A percentile compares a stretch with the other conserved stretches of the same genome.
Evolutionary conservation across 2,113 vertebrate species (phyloP).

Genomic region (Pedionomus torquatus): DNA sequence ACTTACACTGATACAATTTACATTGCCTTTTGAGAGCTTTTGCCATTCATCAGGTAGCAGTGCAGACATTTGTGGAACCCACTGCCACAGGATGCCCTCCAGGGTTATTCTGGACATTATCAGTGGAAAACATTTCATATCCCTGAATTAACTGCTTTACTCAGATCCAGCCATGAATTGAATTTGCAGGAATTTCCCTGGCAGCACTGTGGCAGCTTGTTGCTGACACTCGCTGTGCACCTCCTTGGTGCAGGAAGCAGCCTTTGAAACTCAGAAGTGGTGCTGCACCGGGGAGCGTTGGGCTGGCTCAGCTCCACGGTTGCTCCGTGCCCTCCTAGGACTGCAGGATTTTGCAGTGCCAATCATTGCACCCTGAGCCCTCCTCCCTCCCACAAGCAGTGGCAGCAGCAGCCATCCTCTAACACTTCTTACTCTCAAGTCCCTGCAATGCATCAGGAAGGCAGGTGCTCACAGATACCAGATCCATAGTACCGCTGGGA

Average conservation of each 20-base stretch:
- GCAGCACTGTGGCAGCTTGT: not conserved
- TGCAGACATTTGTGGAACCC: not conserved
- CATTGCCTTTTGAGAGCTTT: not conserved
- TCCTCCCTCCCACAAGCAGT: not conserved
- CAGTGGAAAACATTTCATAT: not conserved
- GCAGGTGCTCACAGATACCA: slow-evolving; percentile 49
- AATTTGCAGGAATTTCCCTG: not conserved
- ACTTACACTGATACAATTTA: not conserved
- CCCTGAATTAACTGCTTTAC: not conserved
- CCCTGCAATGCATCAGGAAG: slow-evolving; percentile 64
- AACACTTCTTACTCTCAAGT: not conserved
- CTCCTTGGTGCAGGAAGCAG: not conserved
- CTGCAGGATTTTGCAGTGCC: slow-evolving; percentile 36
- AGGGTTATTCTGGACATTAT: not conserved
- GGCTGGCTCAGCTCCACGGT: not conserved
- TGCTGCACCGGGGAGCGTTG: not conserved
- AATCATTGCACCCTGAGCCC: not conserved
- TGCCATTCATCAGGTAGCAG: not conserved
- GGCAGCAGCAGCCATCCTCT: not conserved
- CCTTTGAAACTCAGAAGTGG: not conserved
- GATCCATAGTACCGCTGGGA: slow-evolving; percentile 24
- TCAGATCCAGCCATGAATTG: not conserved
- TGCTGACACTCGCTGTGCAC: not conserved
- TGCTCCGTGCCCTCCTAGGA: not conserved
- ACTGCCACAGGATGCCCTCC: not conserved